A percentile compares a stretch with the other conserved stretches of the same genome.
These are phyloP conservation scores for Eledona agricola DNA, from an alignment of 2,888 invertebrate genomes.

Conservation along the genomic window DNA sequence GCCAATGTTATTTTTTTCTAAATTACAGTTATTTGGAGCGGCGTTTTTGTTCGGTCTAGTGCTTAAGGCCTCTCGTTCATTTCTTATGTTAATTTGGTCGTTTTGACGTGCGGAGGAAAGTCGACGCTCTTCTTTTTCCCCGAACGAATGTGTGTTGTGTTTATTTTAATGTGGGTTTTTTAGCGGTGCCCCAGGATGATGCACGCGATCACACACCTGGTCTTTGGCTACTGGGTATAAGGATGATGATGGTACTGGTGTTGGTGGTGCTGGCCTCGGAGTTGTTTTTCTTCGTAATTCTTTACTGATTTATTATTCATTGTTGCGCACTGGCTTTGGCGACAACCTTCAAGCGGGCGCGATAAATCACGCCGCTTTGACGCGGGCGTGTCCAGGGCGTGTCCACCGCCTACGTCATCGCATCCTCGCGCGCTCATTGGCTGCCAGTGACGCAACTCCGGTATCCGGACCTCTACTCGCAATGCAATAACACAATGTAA, in stretches of 20 bases:
- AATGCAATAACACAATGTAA: too few species aligned
- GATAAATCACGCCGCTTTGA: too few species aligned
- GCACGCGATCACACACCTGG: slow-evolving; percentile 49
- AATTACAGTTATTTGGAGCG: slow-evolving; percentile 50
- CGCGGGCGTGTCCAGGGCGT: too few species aligned
- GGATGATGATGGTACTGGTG: too few species aligned
- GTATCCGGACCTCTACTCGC: too few species aligned
- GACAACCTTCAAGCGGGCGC: too few species aligned
- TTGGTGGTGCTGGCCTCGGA: slow-evolving; percentile 21
- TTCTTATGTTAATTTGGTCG: slow-evolving; percentile 45
- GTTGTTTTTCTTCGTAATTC: slow-evolving; percentile 8
- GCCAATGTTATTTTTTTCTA: slow-evolving; percentile 37
- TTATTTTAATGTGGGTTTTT: slow-evolving; percentile 34
- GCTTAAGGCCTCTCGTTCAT: slow-evolving; percentile 44
- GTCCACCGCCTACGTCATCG: too few species aligned
- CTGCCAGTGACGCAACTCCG: too few species aligned
- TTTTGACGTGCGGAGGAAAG: slow-evolving; percentile 33
- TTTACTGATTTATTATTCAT: too few species aligned
- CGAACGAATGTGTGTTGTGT: slow-evolving; percentile 30
- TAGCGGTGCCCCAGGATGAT: slow-evolving; percentile 31
- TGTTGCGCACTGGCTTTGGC: too few species aligned
- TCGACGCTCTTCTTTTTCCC: slow-evolving; percentile 23
- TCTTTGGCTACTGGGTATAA: slow-evolving; percentile 46
- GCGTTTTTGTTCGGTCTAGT: slow-evolving; percentile 43
- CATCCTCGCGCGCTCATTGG: too few species aligned